Evolutionary conservation across 2,888 invertebrate genomes (phyloP).

Genomic region (Leptinotarsa juncta): DNA sequence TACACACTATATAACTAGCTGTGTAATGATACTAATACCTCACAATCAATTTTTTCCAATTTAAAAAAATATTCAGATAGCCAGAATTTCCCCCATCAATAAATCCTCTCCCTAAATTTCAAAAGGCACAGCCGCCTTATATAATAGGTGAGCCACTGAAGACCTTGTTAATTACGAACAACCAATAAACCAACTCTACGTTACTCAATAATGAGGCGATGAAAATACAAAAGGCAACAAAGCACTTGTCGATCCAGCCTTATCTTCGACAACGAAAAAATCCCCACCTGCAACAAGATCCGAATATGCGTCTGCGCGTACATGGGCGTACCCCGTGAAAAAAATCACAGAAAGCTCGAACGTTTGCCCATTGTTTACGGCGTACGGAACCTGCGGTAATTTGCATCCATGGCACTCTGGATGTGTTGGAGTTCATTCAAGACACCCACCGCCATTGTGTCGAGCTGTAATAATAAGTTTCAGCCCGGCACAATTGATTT

Average conservation of each 20-base stretch:
- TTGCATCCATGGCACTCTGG: conserved; percentile 60
- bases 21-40: too few relatives aligned
- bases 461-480: conserved; percentile 59
- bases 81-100: not conserved
- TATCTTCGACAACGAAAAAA: conserved; percentile 13
- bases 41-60: too few relatives aligned
- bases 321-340: conserved; percentile 37
- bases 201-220: conserved; percentile 16
- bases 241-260: conserved; percentile 19
- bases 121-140: not conserved
- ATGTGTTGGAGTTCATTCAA: conserved; percentile 63
- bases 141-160: not conserved
- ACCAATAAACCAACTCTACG: conserved; percentile 6
- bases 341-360: conserved; percentile 50
- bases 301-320: conserved; percentile 18
- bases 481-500: conserved; percentile 62
- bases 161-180: conserved; percentile 9
- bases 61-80: too few relatives aligned
- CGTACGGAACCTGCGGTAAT: conserved; percentile 57
- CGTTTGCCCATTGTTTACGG: conserved; percentile 54
- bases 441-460: conserved; percentile 64
- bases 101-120: not conserved
- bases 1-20: too few relatives aligned
- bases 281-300: conserved; percentile 13
- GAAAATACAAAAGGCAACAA: conserved; percentile 19